Base-by-base conservation (phyloP, 2,888 invertebrate genomes). In the Glyphotaelius pellucidus region DNA sequence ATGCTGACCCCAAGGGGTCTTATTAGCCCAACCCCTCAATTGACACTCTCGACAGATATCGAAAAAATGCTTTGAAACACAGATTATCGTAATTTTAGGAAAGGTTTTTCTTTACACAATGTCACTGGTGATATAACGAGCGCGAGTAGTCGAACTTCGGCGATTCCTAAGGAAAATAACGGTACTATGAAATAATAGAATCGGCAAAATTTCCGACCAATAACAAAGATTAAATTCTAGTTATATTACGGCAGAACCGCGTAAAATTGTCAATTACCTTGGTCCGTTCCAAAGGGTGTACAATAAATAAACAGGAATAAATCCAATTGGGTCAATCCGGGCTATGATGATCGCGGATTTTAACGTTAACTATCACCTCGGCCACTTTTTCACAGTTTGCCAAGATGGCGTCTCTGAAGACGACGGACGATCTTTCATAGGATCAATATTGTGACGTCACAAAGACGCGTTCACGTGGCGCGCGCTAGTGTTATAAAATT, bases 361-460 rank as follows among this genome's bases (percentile, higher is more conserved):
- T 91, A 80, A 84, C 90, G 87, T 91, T 88, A 90, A 90, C 85
- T 91, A 81, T 83, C 88, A 90, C 92, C 90, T 83, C 90, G 85
- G 88, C 91, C 90, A 90, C 90, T 92, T 90, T 91, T 92, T 91
- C 91, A 91, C 90, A 47, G 91, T 91, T 92, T 89, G 92, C 92
- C 92, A 92, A 92, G 92, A 92, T 92, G 92, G 92, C 92, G 92
- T 91, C 92, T 90, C 80, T 91, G 80, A 90, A 91, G 92, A 90
- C 92, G 91, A 90, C 91, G 87, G 88, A 42, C 89, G 91, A 90
- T 91, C 89, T 90, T 52, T 87, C 87, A 80, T 80, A 31, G 84
- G 91, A 92, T 92, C 92, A 92, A 92, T 92, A 92, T 91, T 90
- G 92, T 96, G 96, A 96, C 96, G 96, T 96, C 96, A 96, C 96